phyloP scores from a whole-genome alignment of 2,888 invertebrate species.

The Hyposoter didymator region DNA sequence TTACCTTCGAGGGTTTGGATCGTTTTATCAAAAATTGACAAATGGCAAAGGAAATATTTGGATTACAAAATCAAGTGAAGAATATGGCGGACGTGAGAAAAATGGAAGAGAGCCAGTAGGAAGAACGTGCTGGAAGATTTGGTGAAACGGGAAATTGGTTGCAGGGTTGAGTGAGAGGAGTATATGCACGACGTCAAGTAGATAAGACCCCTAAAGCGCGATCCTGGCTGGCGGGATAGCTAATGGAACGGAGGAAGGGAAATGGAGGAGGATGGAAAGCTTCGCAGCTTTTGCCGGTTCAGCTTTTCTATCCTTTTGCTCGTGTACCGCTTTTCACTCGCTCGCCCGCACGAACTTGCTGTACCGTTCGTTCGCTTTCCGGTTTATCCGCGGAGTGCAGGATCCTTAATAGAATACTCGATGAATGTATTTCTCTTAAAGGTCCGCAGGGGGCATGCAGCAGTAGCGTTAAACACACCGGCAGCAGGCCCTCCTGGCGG shows the following conservation, averaged over 20 bases:
- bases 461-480: conserved; percentile 45
- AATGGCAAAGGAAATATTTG: background rate
- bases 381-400: conserved; percentile 79
- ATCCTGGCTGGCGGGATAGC: conserved; percentile 54
- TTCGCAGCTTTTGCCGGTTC: conserved; percentile 64
- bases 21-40: background rate
- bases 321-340: conserved; percentile 37
- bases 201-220: conserved; percentile 62
- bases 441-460: conserved; percentile 59
- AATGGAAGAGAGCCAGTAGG: background rate
- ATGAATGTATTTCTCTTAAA: conserved; percentile 81
- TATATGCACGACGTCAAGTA: conserved; percentile 59
- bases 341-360: conserved; percentile 44
- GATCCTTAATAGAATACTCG: conserved; percentile 81
- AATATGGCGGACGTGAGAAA: conserved; percentile 8
- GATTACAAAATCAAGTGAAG: background rate
- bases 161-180: conserved; percentile 40
- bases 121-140: conserved; percentile 48
- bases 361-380: conserved; percentile 67
- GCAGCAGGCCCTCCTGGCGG: conserved; percentile 2
- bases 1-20: background rate
- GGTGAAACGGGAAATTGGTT: conserved; percentile 65
- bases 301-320: conserved; percentile 53
- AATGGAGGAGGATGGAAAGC: conserved; percentile 64
- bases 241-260: conserved; percentile 67